A percentile compares a stretch with the other conserved stretches of the same genome.
Conservation (phyloP, 1,140 invertebrate genomes). For the Dendrolimus punctatus region DNA sequence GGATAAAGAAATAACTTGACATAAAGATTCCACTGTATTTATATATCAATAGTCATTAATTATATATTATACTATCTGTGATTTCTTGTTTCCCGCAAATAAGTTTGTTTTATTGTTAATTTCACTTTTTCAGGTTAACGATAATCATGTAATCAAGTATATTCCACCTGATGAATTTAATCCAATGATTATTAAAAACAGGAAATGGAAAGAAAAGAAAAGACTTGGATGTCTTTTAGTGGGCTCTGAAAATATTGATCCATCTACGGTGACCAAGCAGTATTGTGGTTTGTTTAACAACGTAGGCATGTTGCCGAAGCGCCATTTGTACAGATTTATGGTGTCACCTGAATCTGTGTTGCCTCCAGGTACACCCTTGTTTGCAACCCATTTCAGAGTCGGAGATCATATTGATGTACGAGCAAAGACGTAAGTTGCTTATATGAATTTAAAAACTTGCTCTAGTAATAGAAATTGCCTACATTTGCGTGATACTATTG, state of each 20-base stretch:
- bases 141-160: slow-evolving; percentile 97
- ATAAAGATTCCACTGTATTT: not conserved
- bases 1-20: too few relatives aligned
- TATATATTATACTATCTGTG: not conserved
- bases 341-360: slow-evolving; percentile 91
- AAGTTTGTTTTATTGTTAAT: too few relatives aligned
- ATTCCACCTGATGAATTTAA: slow-evolving; percentile 86
- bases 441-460: too few relatives aligned
- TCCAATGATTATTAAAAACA: slow-evolving; percentile 63
- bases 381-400: slow-evolving; percentile 90
- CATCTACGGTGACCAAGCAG: slow-evolving; percentile 88
- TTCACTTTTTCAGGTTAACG: slow-evolving; percentile 79
- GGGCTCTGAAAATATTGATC: slow-evolving; percentile 92
- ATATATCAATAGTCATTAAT: slow-evolving; percentile 1
- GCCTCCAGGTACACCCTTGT: slow-evolving; percentile 91
- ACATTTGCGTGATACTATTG: too few relatives aligned
- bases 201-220: slow-evolving; percentile 52
- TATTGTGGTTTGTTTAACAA: slow-evolving; percentile 91
- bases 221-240: slow-evolving; percentile 84
- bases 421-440: slow-evolving; percentile 88
- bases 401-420: slow-evolving; percentile 93
- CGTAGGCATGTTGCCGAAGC: slow-evolving; percentile 92
- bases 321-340: slow-evolving; percentile 86
- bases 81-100: not conserved
- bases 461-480: too few relatives aligned